Evolutionary conservation across 2,888 invertebrate species (phyloP), one percentile per base, ranked within the genome.

Genomic region (Brenthis daphne): DNA sequence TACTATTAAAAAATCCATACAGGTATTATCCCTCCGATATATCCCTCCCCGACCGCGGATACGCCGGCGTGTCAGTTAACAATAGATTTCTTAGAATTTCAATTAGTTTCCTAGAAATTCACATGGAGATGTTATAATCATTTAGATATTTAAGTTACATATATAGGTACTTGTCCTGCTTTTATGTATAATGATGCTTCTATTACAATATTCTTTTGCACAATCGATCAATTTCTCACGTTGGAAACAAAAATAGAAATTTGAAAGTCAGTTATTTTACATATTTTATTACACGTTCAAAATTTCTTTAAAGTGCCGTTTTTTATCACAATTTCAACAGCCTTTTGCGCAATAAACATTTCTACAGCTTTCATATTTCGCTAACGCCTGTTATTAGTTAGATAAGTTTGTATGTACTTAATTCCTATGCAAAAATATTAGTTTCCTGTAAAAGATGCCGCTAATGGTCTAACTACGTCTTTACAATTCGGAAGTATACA

Each of bases 401-500:
- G 11, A 20, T 54, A 55, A 13, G 57, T 64, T 80, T 84, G 83
- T 84, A 86, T 84, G 83, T 84, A 86, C 87, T 37, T 86, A 86
- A 85, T 83, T 81, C 75, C 72, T 79, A 81, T 79, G 86, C 83
- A 82, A 85, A 84, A 83, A 75, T 73, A 77, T 77, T 74, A 73
- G 75, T 76, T 74, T 73, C 70, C 76, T 76, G 73, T 73, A 73
- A 76, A 74, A 75, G 73, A 57, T 64, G 88, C 90, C 92, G 91
- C 89, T 89, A 90, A 90, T 89, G 79, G 81, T 60, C 71, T 76
- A 81, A 83, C 77, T 82, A 84, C 80, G 81, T 69, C 37, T 82
- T 82, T 85, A 87, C 85, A 87, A 87, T 87, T 90, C 87, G 87
- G 89, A 87, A 88, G 88, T 90, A 86, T 84, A 89, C 88, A 88